phyloP scores from a whole-genome alignment of 2,888 invertebrate genomes.

The Pardosa pseudoannulata region DNA sequence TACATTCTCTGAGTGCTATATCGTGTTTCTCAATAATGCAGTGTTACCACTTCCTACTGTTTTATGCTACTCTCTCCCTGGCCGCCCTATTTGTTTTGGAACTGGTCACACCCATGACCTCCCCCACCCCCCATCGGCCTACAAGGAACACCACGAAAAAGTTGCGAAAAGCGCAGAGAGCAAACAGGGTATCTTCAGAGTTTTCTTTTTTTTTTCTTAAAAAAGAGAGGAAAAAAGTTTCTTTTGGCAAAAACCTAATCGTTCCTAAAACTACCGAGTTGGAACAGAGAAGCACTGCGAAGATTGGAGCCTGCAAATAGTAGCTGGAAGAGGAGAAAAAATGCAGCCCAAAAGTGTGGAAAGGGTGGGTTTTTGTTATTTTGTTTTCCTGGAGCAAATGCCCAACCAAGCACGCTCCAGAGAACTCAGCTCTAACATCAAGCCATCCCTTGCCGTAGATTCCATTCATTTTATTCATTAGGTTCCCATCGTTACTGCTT shows the following conservation, averaged over 20 bases:
- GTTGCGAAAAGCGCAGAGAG: too few relatives aligned
- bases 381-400: neutral
- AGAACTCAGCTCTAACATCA: conserved; percentile 5
- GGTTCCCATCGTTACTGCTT: conserved; percentile 27
- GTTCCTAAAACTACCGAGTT: too few relatives aligned
- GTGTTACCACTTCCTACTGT: conserved; percentile 1
- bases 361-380: neutral
- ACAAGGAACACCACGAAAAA: neutral
- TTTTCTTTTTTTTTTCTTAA: too few relatives aligned
- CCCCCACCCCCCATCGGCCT: neutral
- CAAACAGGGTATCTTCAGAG: too few relatives aligned
- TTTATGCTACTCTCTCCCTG: neutral
- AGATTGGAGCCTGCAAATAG: neutral
- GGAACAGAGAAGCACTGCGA: neutral
- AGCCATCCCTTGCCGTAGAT: conserved; percentile 2
- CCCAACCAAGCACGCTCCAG: neutral
- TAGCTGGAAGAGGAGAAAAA: neutral
- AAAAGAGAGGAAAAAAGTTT: too few relatives aligned
- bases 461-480: conserved; percentile 55
- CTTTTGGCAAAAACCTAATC: too few relatives aligned
- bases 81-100: conserved; percentile 44
- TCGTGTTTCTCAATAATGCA: conserved; percentile 51
- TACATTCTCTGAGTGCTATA: conserved; percentile 56
- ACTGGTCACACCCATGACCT: conserved; percentile 20
- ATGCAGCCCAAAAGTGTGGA: neutral